A percentile compares a stretch with the other conserved stretches of the same genome.
phyloP scores from a whole-genome alignment of 1,140 invertebrate species.

The Acyrthosiphon pisum region DNA sequence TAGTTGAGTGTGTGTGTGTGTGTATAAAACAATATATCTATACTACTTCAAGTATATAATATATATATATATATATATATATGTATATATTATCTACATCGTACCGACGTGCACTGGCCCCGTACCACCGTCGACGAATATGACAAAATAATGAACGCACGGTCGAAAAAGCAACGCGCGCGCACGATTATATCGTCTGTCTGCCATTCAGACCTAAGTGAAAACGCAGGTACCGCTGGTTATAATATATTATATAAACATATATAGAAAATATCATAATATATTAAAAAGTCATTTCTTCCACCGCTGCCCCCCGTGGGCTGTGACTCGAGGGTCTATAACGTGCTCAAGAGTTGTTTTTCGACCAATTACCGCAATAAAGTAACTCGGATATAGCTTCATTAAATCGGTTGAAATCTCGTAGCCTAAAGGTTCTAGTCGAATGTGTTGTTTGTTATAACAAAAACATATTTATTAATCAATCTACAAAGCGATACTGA shows the following conservation, averaged over 20 bases:
- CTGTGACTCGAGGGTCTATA: background rate
- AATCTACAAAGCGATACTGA: background rate
- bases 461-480: background rate
- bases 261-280: constrained; percentile 12
- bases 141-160: constrained; percentile 51
- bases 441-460: background rate
- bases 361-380: constrained; percentile 31
- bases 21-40: background rate
- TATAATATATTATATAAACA: background rate
- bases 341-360: constrained; percentile 37
- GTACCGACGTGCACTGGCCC: background rate
- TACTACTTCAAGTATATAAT: background rate
- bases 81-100: background rate
- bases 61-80: background rate
- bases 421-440: background rate
- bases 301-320: background rate
- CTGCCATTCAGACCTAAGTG: background rate
- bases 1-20: background rate
- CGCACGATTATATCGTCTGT: constrained; percentile 29
- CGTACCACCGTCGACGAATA: constrained; percentile 21
- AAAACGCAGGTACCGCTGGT: background rate
- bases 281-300: constrained; percentile 39
- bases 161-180: background rate
- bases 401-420: background rate
- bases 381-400: constrained; percentile 25